Conservation (phyloP, 2,113 vertebrate genomes). For the Patagioenas fasciata region DNA sequence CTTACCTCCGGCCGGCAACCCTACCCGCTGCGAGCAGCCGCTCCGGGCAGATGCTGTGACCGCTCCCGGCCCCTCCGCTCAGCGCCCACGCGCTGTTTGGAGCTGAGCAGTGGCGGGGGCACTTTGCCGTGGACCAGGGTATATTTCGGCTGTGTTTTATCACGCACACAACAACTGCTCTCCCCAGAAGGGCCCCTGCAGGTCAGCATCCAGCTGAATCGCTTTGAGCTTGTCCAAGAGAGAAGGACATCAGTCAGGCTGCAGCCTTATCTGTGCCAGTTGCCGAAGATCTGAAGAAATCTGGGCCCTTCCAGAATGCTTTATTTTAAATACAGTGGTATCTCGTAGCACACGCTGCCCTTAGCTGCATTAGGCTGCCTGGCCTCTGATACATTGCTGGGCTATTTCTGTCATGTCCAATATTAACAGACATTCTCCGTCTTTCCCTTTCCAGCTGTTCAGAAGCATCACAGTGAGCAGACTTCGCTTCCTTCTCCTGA, state of each 20-base stretch:
- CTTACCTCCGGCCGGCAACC: background rate
- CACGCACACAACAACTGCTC: rapidly evolving
- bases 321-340: background rate
- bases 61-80: background rate
- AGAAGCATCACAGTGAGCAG: constrained; percentile 2
- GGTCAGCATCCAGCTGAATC: background rate
- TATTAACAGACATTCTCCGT: background rate
- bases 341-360: background rate
- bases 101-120: background rate
- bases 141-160: background rate
- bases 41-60: background rate
- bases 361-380: background rate
- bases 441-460: constrained; percentile 47
- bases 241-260: background rate
- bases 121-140: background rate
- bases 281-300: background rate
- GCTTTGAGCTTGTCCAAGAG: background rate
- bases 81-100: background rate
- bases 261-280: background rate
- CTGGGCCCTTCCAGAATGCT: background rate
- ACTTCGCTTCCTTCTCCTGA: background rate
- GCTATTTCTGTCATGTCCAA: constrained; percentile 33
- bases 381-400: background rate
- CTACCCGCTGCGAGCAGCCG: background rate
- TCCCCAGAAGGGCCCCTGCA: background rate